Base-by-base conservation (phyloP, 35 echinoderm and acorn worm genomes). In the Ophiothrix spiculata region DNA sequence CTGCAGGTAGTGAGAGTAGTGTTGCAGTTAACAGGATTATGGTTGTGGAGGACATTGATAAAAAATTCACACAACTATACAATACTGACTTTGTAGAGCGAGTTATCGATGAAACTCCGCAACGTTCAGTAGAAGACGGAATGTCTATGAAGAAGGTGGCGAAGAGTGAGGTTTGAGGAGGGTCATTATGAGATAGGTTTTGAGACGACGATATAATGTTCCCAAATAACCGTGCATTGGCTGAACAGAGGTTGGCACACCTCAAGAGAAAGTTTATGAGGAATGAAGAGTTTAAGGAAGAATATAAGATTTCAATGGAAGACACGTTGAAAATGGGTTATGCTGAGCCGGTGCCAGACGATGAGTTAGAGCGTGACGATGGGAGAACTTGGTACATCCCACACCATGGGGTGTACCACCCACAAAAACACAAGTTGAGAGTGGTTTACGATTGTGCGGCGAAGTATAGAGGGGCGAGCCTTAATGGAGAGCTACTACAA, bases 91-190 rank as follows among this genome's bases (percentile, higher is more conserved):
- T 86, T 37, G 82, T 74, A 31, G 87, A 86, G 54, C 35, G 88
- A n/a, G 29, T 46, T 31, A 83, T 86, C 37, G 92, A 94, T n/a
- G 88, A 85, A 17, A 85, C 40, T 25, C 86, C 25, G 46, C 75
- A 94, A 40, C 37, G 77, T 29, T 96, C 90, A 39, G 40, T 39
- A 31, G 89, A 92, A 86, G 93, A 96, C 77, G 32, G 40, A 86
- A 12, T 39, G 35, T 95, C 91, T 33, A 49, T 80, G 34, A 31
- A 84, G 28, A 91, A 87, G 63, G 80, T 96, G 80, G 74, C 88
- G 32, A 78, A 86, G 45, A 54, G 45, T 54, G 45, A 54, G 45
- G 45, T 54, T 8, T 54, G 45, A 54, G 8, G 45, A 54, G 21
- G 45, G 21, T 8, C 74, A 76, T 29, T 76, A 76, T 35, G 74